phyloP scores from a whole-genome alignment of 2,888 invertebrate species.

The Entomobrya proxima region DNA sequence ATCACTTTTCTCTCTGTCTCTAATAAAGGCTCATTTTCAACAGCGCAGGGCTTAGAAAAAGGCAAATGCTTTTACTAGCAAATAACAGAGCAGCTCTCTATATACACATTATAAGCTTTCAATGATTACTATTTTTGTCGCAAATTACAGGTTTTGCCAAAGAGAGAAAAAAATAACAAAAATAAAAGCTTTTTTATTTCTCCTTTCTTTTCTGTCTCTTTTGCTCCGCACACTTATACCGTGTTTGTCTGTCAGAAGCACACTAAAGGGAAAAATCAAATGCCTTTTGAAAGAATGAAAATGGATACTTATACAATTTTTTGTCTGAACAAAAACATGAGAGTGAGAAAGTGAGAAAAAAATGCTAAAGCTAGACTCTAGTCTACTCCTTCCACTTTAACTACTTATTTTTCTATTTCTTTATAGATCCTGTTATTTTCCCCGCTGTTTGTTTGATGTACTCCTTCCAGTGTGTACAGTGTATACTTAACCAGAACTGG shows the following conservation, averaged over 20 bases:
- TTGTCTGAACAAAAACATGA: background rate
- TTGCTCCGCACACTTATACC: no score
- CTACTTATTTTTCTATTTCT: no score
- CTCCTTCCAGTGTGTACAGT: no score
- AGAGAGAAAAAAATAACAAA: slow-evolving; percentile 15
- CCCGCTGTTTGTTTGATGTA: background rate
- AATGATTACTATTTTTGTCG: slow-evolving; percentile 45
- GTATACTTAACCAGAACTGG: slow-evolving; percentile 26
- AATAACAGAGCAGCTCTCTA: slow-evolving; percentile 14
- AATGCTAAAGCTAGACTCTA: background rate
- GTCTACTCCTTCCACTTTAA: background rate
- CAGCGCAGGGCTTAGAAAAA: no score
- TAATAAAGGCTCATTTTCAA: slow-evolving; percentile 46
- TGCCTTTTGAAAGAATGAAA: background rate
- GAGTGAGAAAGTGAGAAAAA: background rate
- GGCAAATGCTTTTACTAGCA: no score
- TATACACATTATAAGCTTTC: slow-evolving; percentile 5
- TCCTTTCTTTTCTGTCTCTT: no score
- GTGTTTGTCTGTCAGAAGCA: slow-evolving; percentile 38
- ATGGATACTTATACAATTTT: background rate
- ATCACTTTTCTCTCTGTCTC: slow-evolving; percentile 49
- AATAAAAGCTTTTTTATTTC: slow-evolving; percentile 24
- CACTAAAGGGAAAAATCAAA: slow-evolving; percentile 5
- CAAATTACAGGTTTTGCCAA: slow-evolving; percentile 51
- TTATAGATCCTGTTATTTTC: background rate